Percentiles rank a stretch among this genome's conserved stretches.
These are phyloP conservation scores for Aspidoscelis tigris DNA, from an alignment of 2,113 vertebrate genomes.

Conservation along the genomic window DNA sequence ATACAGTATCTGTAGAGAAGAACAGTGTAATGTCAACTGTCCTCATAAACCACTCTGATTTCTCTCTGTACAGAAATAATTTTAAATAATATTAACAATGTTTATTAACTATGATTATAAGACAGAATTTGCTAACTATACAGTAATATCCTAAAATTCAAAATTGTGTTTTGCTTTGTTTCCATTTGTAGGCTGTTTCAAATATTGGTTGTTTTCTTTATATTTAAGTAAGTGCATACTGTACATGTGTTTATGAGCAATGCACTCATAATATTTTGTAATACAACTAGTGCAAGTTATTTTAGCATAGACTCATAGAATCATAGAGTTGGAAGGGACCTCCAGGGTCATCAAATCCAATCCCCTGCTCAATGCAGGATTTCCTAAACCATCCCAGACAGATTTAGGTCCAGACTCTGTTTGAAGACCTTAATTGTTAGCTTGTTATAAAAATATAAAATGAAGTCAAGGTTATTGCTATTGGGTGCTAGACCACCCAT, in stretches of 20 bases:
- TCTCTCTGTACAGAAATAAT: neutral
- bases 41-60: slow-evolving; percentile 18
- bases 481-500: too few relatives aligned
- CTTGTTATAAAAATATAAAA: neutral
- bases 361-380: too few relatives aligned
- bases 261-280: neutral
- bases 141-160: neutral
- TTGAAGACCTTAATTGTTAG: neutral
- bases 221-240: too few relatives aligned
- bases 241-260: neutral
- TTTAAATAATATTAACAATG: neutral
- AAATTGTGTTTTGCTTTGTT: neutral
- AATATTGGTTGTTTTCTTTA: neutral
- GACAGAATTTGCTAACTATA: neutral
- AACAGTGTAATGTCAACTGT: slow-evolving; percentile 11
- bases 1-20: neutral
- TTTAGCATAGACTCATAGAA: too few relatives aligned
- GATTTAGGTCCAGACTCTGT: too few relatives aligned
- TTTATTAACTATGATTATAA: neutral
- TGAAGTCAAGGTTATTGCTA: neutral
- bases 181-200: slow-evolving; percentile 1
- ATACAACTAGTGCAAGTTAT: neutral
- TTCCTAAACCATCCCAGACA: too few relatives aligned
- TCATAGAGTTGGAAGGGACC: too few relatives aligned
- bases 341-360: too few relatives aligned